Evolutionary conservation across 2,888 invertebrate species (phyloP).

Genomic region (Ornithoptera alexandrae): DNA sequence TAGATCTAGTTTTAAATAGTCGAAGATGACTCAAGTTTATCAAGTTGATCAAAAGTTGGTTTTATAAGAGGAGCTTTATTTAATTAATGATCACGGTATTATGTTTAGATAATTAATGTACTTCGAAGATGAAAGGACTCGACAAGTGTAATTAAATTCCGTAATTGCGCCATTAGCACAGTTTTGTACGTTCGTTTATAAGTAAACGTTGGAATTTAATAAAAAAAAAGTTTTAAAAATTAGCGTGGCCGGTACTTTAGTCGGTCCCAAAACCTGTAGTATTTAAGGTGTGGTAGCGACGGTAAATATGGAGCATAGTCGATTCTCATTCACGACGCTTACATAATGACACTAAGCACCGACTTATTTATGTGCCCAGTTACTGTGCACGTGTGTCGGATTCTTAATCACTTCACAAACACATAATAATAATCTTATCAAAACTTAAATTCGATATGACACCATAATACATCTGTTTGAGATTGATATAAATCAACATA

Average conservation of each 20-base stretch:
- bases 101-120: slow-evolving; percentile 19
- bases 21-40: not conserved
- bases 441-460: slow-evolving; percentile 6
- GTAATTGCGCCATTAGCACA: slow-evolving; percentile 22
- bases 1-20: not conserved
- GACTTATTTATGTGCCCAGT: slow-evolving; percentile 20
- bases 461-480: not conserved
- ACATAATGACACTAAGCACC: slow-evolving; percentile 25
- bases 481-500: slow-evolving; percentile 4
- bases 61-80: slow-evolving; percentile 4
- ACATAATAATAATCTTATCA: not conserved
- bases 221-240: slow-evolving; percentile 19
- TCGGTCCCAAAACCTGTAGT: slow-evolving; percentile 27
- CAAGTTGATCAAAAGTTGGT: not conserved
- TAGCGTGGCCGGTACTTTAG: slow-evolving; percentile 19
- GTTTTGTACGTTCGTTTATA: slow-evolving; percentile 14
- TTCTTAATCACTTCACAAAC: slow-evolving; percentile 1
- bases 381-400: slow-evolving; percentile 18
- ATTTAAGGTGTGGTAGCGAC: slow-evolving; percentile 26
- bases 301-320: slow-evolving; percentile 23
- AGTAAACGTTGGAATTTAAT: slow-evolving; percentile 6
- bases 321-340: slow-evolving; percentile 27
- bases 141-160: slow-evolving; percentile 23
- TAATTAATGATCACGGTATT: slow-evolving; percentile 4
- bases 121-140: slow-evolving; percentile 13